Percentiles rank a stretch among this genome's conserved stretches.
phyloP scores from a whole-genome alignment of 1,140 invertebrate species.

The Daktulosphaira vitifoliae region DNA sequence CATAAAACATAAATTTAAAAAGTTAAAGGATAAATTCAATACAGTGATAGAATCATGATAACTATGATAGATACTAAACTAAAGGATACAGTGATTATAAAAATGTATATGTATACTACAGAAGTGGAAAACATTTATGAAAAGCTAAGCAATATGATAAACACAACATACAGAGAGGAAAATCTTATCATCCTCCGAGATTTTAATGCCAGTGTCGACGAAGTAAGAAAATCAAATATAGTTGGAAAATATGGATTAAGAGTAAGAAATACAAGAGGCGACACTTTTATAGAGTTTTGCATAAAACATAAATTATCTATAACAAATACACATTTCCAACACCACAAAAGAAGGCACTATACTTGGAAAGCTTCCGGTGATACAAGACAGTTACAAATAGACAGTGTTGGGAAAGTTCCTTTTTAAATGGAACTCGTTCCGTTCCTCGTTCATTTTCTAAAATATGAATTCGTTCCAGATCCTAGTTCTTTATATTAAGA shows the following conservation, averaged over 20 bases:
- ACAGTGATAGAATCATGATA: constrained; percentile 18
- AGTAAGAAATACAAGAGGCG: constrained; percentile 4
- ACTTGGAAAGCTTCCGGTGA: constrained; percentile 41
- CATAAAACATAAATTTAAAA: not conserved
- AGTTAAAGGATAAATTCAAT: not conserved
- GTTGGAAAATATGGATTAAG: not conserved
- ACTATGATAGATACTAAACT: not conserved
- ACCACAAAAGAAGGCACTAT: constrained; percentile 38
- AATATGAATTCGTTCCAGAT: too few relatives aligned
- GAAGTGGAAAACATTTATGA: not conserved
- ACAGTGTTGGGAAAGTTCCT: too few relatives aligned
- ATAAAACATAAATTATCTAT: constrained; percentile 3
- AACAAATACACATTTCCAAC: constrained; percentile 36
- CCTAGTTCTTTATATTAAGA: too few relatives aligned
- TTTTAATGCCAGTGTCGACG: constrained; percentile 4
- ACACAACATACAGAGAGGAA: not conserved
- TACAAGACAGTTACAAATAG: constrained; percentile 41
- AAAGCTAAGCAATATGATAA: not conserved
- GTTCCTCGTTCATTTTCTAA: too few relatives aligned
- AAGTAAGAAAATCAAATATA: not conserved
- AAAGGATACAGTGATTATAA: not conserved
- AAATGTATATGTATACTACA: not conserved
- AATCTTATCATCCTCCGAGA: constrained; percentile 11
- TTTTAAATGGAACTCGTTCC: too few relatives aligned
- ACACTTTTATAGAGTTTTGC: constrained; percentile 16